These are phyloP conservation scores for Thymelicus sylvestris DNA, from an alignment of 2,888 invertebrate genomes.

Conservation along the genomic window DNA sequence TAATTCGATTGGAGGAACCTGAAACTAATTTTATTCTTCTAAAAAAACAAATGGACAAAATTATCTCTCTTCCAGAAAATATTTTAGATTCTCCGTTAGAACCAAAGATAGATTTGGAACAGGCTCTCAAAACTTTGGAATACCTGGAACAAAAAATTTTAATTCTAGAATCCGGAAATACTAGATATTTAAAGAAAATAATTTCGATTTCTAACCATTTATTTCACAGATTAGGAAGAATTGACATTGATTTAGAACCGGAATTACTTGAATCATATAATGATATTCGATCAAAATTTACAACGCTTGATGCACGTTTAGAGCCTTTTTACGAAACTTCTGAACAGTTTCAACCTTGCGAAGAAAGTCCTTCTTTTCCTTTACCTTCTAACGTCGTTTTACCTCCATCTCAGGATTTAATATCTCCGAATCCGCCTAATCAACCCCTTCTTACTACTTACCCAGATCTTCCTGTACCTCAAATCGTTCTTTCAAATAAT, in stretches of 20 bases:
- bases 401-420: neutral
- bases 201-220: neutral
- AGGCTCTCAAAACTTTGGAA: neutral
- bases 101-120: neutral
- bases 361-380: neutral
- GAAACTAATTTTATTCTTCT: slow-evolving; percentile 3
- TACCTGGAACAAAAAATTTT: neutral
- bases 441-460: neutral
- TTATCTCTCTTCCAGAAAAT: too few species aligned
- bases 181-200: neutral
- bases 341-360: neutral
- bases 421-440: neutral
- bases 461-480: neutral
- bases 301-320: neutral
- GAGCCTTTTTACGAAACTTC: neutral
- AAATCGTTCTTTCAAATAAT: neutral
- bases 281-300: neutral
- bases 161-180: neutral
- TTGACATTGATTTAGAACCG: neutral
- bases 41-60: neutral
- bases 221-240: neutral
- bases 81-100: neutral
- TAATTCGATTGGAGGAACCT: slow-evolving; percentile 4
- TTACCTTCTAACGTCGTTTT: neutral
- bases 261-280: neutral